phyloP scores from a whole-genome alignment of 2,113 vertebrate genomes.

The Microtus ochrogaster region DNA sequence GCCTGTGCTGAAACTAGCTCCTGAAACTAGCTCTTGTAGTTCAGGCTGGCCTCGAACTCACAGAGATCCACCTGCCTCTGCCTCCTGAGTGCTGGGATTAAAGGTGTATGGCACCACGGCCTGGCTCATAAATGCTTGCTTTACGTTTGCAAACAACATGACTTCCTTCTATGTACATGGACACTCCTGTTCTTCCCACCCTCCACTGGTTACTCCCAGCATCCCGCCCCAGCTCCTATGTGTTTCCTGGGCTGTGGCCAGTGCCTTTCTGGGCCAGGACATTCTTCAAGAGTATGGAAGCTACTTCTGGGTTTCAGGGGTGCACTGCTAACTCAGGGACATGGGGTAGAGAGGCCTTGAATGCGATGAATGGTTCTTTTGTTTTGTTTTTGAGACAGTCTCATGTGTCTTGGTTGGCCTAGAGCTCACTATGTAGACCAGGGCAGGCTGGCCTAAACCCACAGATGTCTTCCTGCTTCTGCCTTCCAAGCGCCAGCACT shows the following conservation, averaged over 20 bases:
- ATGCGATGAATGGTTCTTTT: not conserved
- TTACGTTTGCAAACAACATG: not conserved
- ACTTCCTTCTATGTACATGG: not conserved
- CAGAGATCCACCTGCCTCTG: too few species aligned
- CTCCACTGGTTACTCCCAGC: not conserved
- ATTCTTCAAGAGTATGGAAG: fast-evolving
- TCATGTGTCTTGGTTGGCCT: not conserved
- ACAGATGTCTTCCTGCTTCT: too few species aligned
- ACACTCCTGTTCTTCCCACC: not conserved
- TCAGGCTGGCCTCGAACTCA: too few species aligned
- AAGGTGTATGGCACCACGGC: too few species aligned
- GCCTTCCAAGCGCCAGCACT: not conserved
- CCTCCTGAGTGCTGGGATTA: too few species aligned
- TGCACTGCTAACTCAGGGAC: not conserved
- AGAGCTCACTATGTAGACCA: not conserved
- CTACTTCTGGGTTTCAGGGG: not conserved
- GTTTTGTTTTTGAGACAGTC: not conserved
- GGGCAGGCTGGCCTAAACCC: not conserved
- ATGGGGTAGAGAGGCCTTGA: not conserved
- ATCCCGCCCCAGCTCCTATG: not conserved
- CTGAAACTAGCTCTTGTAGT: too few species aligned
- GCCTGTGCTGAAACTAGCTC: too few species aligned
- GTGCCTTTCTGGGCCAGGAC: not conserved
- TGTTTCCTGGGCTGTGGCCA: not conserved
- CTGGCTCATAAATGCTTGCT: not conserved